Conservation (phyloP, 2,113 vertebrate species). For the Tonatia bakeri region DNA sequence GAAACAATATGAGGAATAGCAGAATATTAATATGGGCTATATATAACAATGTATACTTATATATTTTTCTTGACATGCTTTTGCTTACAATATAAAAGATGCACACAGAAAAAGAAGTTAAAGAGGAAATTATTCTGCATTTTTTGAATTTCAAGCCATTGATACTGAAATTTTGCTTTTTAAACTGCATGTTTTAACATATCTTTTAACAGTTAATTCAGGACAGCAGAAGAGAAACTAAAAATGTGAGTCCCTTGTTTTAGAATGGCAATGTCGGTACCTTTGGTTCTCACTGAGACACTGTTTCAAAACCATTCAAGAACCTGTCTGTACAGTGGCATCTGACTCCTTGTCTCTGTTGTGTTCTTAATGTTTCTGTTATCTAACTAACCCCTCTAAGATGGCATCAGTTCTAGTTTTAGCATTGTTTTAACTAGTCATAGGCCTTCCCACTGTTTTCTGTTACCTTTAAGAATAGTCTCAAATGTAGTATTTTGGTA, state of each 20-base stretch:
- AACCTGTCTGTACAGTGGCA: conserved; percentile 59
- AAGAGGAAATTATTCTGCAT: conserved; percentile 52
- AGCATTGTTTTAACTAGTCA: neutral
- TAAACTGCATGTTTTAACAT: conserved; percentile 82
- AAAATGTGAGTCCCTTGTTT: conserved; percentile 81
- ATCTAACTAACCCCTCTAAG: neutral
- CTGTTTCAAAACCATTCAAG: conserved; percentile 44
- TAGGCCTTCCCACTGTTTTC: neutral
- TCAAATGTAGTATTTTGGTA: conserved; percentile 20
- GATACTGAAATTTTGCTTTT: conserved; percentile 75
- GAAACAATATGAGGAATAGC: neutral
- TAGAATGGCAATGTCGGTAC: conserved; percentile 75
- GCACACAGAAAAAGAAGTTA: conserved; percentile 42
- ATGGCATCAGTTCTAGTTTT: conserved; percentile 7
- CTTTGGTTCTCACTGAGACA: conserved; percentile 67
- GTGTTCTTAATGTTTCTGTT: conserved; percentile 52
- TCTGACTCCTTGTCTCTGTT: conserved; percentile 59
- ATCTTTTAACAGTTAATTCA: conserved; percentile 83
- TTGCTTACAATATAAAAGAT: conserved; percentile 53
- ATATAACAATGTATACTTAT: neutral
- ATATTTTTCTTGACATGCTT: conserved; percentile 31
- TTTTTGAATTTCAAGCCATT: conserved; percentile 46
- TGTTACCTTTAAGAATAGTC: neutral
- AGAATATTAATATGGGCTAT: neutral
- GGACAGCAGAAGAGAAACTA: conserved; percentile 80